Evolutionary conservation across 1,140 invertebrate species (phyloP), one percentile per base, ranked within the genome.

Genomic region (Drosophila lini): DNA sequence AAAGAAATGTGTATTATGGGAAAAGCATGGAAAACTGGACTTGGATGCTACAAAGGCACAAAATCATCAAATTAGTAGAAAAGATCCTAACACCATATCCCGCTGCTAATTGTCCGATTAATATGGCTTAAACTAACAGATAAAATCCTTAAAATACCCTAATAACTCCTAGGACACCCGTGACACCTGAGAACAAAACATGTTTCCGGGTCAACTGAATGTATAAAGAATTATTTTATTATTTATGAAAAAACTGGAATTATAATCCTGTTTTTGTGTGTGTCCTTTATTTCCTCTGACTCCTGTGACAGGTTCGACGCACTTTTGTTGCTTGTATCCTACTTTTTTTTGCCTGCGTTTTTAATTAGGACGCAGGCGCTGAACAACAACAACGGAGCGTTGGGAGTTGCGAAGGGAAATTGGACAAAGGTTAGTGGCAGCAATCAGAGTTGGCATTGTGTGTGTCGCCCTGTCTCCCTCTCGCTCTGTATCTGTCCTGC

Each of bases 321-420:
- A 84, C 78, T 81, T 77, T 73, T 74, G 65, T 53, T 55, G 65
- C 19, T 42, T 36, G 52, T 67, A 57, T 69, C 48, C 50, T 22
- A 47, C 41, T 48, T 48, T 28, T 47, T 56, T 71, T 48, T 64
- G 61, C 61, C 62, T 55, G 65, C 36, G 34, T 40, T 65, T 73
- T 79, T 74, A 85, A 85, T 85, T 86, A 78, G 79, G 79, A 79
- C 82, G 82, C 79, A 86, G 69, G 76, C 82, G 79, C 82, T 57
- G 36, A 48, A 31, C 65, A 71, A 59, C 44, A 52, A 42, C 19
- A 16, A 25, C 15, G n/a, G 8, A 25, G 22, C 28, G 22, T 13
- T n/a, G 42, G 45, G 22, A 48, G 52, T 55, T 38, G 38, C 53
- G 50, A 73, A 42, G 48, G 67, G 34, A 62, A 70, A 69, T 80